Evolutionary conservation across 2,113 vertebrate species (phyloP).

Genomic region (Eclectus roratus): DNA sequence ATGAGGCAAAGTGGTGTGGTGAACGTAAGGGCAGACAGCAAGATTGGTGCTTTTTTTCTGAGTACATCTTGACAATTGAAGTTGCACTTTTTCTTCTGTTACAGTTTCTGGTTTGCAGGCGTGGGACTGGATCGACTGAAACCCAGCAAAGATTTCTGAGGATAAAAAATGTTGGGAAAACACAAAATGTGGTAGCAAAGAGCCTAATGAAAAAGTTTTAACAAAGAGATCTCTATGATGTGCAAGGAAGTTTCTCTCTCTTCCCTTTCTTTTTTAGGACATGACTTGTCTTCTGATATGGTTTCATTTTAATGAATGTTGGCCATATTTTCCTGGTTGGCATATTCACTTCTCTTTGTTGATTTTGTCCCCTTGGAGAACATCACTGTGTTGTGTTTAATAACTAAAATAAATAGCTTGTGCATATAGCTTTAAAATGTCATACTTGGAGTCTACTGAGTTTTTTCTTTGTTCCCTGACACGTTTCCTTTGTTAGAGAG

Average conservation of each 20-base stretch:
- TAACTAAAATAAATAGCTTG: neutral
- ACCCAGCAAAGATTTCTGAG: neutral
- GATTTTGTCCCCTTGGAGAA: neutral
- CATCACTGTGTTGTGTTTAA: neutral
- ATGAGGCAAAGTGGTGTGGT: neutral
- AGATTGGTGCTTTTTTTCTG: neutral
- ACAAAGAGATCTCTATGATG: neutral
- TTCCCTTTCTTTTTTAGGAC: neutral
- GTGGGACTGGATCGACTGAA: neutral
- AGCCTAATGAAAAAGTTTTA: neutral
- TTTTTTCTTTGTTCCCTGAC: neutral
- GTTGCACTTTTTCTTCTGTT: neutral
- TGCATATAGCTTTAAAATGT: conserved; percentile 6
- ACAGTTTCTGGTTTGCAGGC: neutral
- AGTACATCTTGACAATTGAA: neutral
- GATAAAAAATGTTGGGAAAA: neutral
- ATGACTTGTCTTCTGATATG: neutral
- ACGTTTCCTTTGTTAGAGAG: conserved; percentile 27
- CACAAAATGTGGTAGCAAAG: neutral
- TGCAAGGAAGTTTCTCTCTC: neutral
- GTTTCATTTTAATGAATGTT: neutral
- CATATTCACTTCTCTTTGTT: neutral
- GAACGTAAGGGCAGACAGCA: neutral
- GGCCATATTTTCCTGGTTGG: neutral
- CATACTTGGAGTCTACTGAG: neutral